A percentile compares a stretch with the other conserved stretches of the same genome.
Conservation (phyloP, 2,888 invertebrate genomes). For the Himalopsyche anomala region DNA sequence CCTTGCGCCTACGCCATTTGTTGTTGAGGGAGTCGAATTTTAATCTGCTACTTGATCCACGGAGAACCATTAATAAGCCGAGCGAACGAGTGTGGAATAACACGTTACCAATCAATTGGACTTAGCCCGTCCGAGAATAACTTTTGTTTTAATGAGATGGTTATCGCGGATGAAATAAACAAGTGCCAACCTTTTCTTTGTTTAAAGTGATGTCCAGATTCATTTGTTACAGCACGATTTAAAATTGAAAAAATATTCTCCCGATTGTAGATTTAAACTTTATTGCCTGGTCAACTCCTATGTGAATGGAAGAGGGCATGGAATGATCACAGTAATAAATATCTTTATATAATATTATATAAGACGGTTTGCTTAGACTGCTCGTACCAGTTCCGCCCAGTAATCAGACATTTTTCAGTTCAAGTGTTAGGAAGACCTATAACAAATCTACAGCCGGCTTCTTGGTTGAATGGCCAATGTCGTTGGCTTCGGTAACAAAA, state of each 20-base stretch:
- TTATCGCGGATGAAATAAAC: slow-evolving; percentile 18
- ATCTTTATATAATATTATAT: too few species aligned
- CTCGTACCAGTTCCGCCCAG: too few species aligned
- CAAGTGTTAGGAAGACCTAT: too few species aligned
- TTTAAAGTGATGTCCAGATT: slow-evolving; percentile 21
- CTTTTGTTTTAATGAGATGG: slow-evolving; percentile 38
- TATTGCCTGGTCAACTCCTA: too few species aligned
- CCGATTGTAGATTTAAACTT: too few species aligned
- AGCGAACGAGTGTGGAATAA: slow-evolving; percentile 56
- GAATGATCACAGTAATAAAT: too few species aligned
- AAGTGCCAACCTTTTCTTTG: slow-evolving; percentile 46
- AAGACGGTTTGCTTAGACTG: too few species aligned
- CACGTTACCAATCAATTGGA: slow-evolving; percentile 62
- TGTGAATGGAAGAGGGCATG: too few species aligned
- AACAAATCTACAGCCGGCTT: too few species aligned
- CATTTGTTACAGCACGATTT: background rate
- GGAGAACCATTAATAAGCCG: slow-evolving; percentile 39
- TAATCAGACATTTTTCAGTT: too few species aligned
- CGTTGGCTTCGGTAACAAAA: too few species aligned
- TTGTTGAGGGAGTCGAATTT: slow-evolving; percentile 28
- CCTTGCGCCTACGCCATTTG: background rate
- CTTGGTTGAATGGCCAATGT: too few species aligned
- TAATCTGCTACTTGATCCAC: slow-evolving; percentile 45
- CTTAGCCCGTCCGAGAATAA: slow-evolving; percentile 42
- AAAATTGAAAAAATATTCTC: slow-evolving; percentile 5